Conservation (phyloP, 2,888 invertebrate species). For the Drosophila differens region DNA sequence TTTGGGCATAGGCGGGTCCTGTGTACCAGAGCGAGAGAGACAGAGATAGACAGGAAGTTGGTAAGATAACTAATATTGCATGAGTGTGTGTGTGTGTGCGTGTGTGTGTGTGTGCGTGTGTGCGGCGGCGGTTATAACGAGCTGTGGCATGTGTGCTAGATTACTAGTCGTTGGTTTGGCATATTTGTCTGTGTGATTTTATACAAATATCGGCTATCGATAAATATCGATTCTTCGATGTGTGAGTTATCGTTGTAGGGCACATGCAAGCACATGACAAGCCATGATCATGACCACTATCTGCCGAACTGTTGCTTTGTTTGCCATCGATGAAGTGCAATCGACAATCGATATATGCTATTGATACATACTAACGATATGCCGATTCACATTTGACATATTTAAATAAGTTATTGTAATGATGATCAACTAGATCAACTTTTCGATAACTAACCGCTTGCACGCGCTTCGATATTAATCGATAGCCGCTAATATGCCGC, state of each 20-base stretch:
- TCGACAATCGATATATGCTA: not conserved
- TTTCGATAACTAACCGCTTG: slow-evolving; percentile 4
- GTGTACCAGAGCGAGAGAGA: slow-evolving; percentile 25
- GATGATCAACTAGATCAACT: not conserved
- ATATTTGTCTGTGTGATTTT: slow-evolving; percentile 20
- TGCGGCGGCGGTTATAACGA: slow-evolving; percentile 53
- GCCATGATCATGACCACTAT: not conserved
- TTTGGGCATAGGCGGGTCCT: slow-evolving; percentile 68
- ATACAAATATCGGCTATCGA: slow-evolving; percentile 9
- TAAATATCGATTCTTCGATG: not conserved
- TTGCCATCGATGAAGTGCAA: not conserved
- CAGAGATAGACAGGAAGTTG: slow-evolving; percentile 27
- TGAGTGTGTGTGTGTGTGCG: not conserved
- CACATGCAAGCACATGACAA: not conserved
- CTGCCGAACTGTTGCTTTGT: not conserved
- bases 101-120: slow-evolving; percentile 5
- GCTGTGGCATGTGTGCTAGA: slow-evolving; percentile 49
- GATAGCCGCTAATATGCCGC: slow-evolving; percentile 32
- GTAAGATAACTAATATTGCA: not conserved
- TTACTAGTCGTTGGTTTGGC: slow-evolving; percentile 23
- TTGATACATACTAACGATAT: not conserved
- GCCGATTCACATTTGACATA: not conserved
- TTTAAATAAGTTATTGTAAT: not conserved
- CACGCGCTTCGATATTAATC: slow-evolving; percentile 10
- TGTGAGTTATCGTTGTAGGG: not conserved